phyloP scores from a whole-genome alignment of 2,888 invertebrate genomes.

The Prosopocoilus inquinatus region DNA sequence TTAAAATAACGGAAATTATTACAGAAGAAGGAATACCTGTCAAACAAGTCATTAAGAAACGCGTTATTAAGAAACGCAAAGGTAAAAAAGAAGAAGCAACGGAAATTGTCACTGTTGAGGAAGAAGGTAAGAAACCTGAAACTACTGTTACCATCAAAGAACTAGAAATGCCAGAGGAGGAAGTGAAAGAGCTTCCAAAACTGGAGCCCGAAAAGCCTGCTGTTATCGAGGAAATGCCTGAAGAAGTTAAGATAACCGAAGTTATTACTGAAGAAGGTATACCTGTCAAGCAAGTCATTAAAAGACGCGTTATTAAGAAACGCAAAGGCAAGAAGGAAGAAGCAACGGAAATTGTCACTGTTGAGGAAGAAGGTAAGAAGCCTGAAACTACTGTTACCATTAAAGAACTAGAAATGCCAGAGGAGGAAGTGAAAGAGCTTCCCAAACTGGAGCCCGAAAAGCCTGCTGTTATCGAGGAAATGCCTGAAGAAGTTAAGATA shows the following conservation, averaged over 20 bases:
- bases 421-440: constrained; percentile 30
- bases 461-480: constrained; percentile 23
- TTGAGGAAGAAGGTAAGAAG: constrained; percentile 42
- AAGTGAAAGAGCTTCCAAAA: constrained; percentile 34
- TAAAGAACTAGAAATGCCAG: constrained; percentile 35
- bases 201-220: constrained; percentile 44
- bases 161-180: constrained; percentile 15
- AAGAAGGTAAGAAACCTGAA: constrained; percentile 38
- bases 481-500: constrained; percentile 36
- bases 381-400: constrained; percentile 38
- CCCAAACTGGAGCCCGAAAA: constrained; percentile 30
- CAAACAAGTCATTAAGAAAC: constrained; percentile 44
- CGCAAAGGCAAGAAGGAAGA: constrained; percentile 40
- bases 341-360: constrained; percentile 41
- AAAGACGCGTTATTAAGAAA: constrained; percentile 43
- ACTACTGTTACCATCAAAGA: constrained; percentile 19
- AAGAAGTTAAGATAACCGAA: constrained; percentile 35
- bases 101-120: constrained; percentile 50
- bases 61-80: constrained; percentile 49
- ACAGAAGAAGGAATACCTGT: constrained; percentile 36
- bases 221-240: constrained; percentile 42
- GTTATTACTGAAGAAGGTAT: constrained; percentile 33
- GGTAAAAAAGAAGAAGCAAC: constrained; percentile 50
- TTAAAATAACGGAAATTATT: constrained; percentile 43
- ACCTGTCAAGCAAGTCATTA: constrained; percentile 36